Percentiles rank a stretch among this genome's conserved stretches.
These are phyloP conservation scores for Halcyon senegalensis DNA, from an alignment of 2,113 vertebrate species.

Conservation along the genomic window DNA sequence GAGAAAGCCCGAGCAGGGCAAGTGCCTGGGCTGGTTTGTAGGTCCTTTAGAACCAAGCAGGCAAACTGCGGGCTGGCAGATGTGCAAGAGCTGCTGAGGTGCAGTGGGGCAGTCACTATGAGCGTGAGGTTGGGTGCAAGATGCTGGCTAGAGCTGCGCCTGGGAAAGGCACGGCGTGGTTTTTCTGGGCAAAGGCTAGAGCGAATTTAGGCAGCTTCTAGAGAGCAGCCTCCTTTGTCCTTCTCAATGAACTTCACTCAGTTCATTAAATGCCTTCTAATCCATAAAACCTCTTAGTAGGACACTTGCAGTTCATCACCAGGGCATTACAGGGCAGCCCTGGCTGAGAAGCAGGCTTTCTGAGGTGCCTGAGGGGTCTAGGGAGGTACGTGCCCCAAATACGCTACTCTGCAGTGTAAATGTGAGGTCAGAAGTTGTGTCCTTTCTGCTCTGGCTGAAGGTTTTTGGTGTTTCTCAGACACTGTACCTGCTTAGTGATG, in stretches of 20 bases:
- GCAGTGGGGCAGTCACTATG: background rate
- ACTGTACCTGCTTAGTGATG: rapidly evolving
- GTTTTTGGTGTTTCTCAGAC: background rate
- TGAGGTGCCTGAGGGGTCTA: no score
- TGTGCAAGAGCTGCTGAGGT: background rate
- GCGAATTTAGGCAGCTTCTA: background rate
- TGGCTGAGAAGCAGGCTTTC: background rate
- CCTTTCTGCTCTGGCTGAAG: background rate
- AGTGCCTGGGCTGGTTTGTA: background rate
- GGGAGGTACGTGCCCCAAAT: background rate
- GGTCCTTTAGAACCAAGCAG: background rate
- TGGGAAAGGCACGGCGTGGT: background rate
- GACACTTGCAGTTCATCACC: background rate
- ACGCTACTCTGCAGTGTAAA: background rate
- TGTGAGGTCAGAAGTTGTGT: background rate
- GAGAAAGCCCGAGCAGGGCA: no score
- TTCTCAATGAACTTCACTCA: background rate
- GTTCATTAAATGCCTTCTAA: background rate
- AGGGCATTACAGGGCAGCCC: background rate
- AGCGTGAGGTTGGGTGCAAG: background rate
- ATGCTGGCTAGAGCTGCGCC: background rate
- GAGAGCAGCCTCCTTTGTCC: background rate
- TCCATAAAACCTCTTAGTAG: background rate
- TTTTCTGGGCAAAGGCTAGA: background rate
- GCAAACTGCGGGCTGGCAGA: background rate